These are phyloP conservation scores for Rhabdomys dilectus DNA, from an alignment of 2,113 vertebrate genomes.

Conservation along the genomic window DNA sequence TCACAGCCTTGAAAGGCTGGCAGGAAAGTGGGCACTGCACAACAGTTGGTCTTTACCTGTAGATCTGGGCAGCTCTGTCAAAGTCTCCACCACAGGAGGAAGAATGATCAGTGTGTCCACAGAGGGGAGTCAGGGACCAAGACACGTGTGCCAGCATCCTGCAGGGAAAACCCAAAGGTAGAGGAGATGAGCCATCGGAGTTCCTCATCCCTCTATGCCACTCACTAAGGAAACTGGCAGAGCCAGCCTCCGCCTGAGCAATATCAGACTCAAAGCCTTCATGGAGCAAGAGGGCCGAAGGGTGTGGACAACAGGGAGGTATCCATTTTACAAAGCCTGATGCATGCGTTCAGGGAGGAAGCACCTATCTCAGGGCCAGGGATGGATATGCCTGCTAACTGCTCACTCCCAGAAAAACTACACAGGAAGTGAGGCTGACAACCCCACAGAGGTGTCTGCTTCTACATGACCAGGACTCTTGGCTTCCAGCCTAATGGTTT, in stretches of 20 bases:
- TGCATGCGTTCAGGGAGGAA: not conserved
- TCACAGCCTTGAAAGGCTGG: not conserved
- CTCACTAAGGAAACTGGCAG: not conserved
- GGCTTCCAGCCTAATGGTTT: not conserved
- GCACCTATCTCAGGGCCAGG: not conserved
- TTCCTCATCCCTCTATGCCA: not conserved
- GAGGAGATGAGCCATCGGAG: not conserved
- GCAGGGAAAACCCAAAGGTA: constrained; percentile 9
- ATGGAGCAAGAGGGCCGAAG: not conserved
- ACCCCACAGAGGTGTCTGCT: not conserved
- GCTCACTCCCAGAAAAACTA: not conserved
- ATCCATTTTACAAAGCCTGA: not conserved
- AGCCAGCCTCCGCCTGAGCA: not conserved
- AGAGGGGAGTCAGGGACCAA: not conserved
- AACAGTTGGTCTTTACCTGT: constrained; percentile 4
- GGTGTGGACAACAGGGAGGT: not conserved
- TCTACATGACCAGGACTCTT: not conserved
- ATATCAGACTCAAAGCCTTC: not conserved
- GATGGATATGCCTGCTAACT: fast-evolving
- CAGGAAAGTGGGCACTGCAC: not conserved
- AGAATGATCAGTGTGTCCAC: not conserved
- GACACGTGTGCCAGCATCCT: constrained; percentile 34
- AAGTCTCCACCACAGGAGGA: not conserved
- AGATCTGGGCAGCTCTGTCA: not conserved
- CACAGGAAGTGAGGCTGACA: not conserved